A percentile compares a stretch with the other conserved stretches of the same genome.
phyloP scores from a whole-genome alignment of 2,888 invertebrate species.

The Danaus chrysippus region DNA sequence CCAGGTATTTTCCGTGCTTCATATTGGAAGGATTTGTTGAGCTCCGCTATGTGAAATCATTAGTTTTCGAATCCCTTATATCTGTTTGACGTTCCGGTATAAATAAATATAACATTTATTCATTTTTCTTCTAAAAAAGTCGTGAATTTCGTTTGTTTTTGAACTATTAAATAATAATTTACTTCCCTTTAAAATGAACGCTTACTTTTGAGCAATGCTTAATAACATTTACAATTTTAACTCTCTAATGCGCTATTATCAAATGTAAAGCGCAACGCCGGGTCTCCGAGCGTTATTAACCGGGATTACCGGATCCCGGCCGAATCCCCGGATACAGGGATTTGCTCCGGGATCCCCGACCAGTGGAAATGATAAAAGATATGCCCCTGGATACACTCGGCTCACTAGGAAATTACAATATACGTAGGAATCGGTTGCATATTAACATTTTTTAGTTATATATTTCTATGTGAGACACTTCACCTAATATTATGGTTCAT shows the following conservation, averaged over 20 bases:
- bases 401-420: constrained; percentile 38
- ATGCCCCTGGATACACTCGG: constrained; percentile 42
- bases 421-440: constrained; percentile 11
- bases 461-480: no score
- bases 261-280: constrained; percentile 53
- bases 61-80: constrained; percentile 64
- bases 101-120: constrained; percentile 58
- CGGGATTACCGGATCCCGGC: constrained; percentile 74
- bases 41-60: constrained; percentile 57
- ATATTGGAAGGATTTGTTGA: constrained; percentile 73
- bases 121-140: neutral
- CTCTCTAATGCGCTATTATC: constrained; percentile 68
- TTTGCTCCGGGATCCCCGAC: constrained; percentile 72
- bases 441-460: neutral
- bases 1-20: constrained; percentile 73
- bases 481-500: no score
- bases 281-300: constrained; percentile 69
- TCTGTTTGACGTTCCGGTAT: constrained; percentile 54
- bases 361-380: constrained; percentile 76
- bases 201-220: constrained; percentile 34
- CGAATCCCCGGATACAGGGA: constrained; percentile 73
- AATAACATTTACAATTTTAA: constrained; percentile 66
- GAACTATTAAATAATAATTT: neutral
- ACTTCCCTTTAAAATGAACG: constrained; percentile 13
- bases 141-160: constrained; percentile 1